These are phyloP conservation scores for Mastomys natalensis DNA, from an alignment of 2,113 vertebrate genomes.

Conservation along the genomic window DNA sequence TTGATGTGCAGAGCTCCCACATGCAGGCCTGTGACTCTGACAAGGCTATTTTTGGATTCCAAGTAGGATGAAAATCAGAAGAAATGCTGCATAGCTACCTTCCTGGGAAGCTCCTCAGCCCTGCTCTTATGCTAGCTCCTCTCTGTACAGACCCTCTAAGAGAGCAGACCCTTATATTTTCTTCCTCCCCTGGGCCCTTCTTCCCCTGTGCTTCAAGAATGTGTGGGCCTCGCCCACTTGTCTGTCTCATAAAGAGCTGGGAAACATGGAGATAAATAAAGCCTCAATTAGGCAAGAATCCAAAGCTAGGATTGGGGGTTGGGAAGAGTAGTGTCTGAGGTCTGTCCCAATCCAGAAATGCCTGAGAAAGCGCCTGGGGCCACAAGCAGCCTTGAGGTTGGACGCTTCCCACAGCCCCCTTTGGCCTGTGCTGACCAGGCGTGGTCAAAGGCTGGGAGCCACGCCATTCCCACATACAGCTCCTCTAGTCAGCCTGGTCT, in stretches of 20 bases:
- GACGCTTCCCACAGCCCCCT: constrained; percentile 83
- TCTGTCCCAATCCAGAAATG: constrained; percentile 83
- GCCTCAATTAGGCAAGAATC: constrained; percentile 87
- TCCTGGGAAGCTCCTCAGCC: constrained; percentile 62
- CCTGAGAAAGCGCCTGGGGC: constrained; percentile 84
- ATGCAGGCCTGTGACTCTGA: constrained; percentile 74
- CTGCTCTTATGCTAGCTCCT: not conserved
- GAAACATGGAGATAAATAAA: constrained; percentile 88
- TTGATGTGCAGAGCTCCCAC: not conserved
- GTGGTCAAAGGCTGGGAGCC: constrained; percentile 72
- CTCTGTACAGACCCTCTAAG: not conserved
- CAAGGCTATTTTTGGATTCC: constrained; percentile 84
- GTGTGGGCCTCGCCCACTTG: constrained; percentile 25
- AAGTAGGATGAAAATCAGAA: not conserved
- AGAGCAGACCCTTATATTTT: constrained; percentile 30
- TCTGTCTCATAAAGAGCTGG: constrained; percentile 80
- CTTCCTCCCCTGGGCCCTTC: not conserved
- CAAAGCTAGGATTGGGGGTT: constrained; percentile 71
- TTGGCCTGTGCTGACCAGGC: constrained; percentile 71
- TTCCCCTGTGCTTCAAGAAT: not conserved
- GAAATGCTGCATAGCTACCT: constrained; percentile 63
- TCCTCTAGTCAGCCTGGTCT: not conserved
- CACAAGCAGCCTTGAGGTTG: constrained; percentile 64
- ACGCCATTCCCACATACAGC: constrained; percentile 61
- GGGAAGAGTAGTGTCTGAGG: constrained; percentile 61